Evolutionary conservation across 2,888 invertebrate species (phyloP).

Genomic region (Fragum fragum): DNA sequence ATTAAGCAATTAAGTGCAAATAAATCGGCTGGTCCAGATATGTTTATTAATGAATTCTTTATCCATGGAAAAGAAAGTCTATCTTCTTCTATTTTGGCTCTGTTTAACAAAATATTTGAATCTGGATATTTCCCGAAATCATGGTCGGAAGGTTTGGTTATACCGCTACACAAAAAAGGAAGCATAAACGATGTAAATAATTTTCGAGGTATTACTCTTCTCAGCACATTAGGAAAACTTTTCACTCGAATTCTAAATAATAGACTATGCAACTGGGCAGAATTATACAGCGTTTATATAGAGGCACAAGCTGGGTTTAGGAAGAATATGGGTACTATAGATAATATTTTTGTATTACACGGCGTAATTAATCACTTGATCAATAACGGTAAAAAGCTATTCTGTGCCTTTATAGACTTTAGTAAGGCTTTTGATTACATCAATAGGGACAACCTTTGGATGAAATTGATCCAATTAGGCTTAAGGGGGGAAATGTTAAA

Average conservation of each 20-base stretch:
- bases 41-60: constrained; percentile 17
- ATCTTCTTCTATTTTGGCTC: background rate
- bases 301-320: constrained; percentile 2
- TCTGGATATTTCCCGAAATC: constrained; percentile 21
- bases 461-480: constrained; percentile 27
- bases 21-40: constrained; percentile 14
- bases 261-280: too few species aligned
- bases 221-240: constrained; percentile 16
- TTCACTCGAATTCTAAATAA: constrained; percentile 7
- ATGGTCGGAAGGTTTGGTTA: constrained; percentile 27
- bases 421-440: constrained; percentile 40
- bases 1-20: constrained; percentile 21
- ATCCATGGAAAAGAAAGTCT: constrained; percentile 9
- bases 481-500: constrained; percentile 37
- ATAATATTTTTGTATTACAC: too few species aligned
- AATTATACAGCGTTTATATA: constrained; percentile 10
- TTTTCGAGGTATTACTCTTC: constrained; percentile 2
- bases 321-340: too few species aligned
- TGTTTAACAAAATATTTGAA: constrained; percentile 16
- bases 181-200: constrained; percentile 12
- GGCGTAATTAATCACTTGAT: too few species aligned
- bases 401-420: too few species aligned
- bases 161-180: background rate
- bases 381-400: too few species aligned
- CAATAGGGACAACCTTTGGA: constrained; percentile 33